These are phyloP conservation scores for Anorthoa munda DNA, from an alignment of 2,888 invertebrate species.

Conservation along the genomic window DNA sequence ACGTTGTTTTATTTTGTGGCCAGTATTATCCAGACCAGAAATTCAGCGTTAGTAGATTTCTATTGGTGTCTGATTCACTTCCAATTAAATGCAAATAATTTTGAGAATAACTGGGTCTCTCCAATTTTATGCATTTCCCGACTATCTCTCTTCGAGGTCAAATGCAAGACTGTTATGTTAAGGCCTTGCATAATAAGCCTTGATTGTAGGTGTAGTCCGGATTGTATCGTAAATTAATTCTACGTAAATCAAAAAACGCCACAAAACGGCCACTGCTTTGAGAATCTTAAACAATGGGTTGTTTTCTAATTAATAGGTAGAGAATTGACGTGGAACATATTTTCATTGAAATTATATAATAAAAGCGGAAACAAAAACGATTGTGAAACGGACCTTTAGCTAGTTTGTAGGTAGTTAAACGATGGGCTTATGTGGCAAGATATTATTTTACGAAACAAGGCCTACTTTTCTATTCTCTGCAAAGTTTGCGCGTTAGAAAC, in stretches of 20 bases:
- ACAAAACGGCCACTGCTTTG: constrained; percentile 54
- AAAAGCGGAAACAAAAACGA: constrained; percentile 55
- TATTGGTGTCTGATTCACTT: not conserved
- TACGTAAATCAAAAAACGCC: constrained; percentile 57
- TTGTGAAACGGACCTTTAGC: constrained; percentile 60
- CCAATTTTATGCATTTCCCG: constrained; percentile 14
- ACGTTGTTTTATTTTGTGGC: not conserved
- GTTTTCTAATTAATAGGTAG: constrained; percentile 66
- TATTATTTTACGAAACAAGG: not conserved
- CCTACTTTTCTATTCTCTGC: not conserved
- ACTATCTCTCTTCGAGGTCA: constrained; percentile 15
- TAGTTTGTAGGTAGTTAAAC: constrained; percentile 29
- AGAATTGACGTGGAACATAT: constrained; percentile 61
- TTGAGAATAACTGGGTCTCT: constrained; percentile 1
- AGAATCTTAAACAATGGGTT: constrained; percentile 63
- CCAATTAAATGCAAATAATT: constrained; percentile 5
- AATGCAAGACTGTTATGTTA: constrained; percentile 36
- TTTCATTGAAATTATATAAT: constrained; percentile 66
- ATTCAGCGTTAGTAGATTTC: not conserved
- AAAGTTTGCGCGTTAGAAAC: not conserved
- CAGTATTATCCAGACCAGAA: not conserved
- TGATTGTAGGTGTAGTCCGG: constrained; percentile 40
- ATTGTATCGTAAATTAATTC: constrained; percentile 56
- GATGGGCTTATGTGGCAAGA: constrained; percentile 4
- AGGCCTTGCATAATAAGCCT: constrained; percentile 45